Percentiles rank a stretch among this genome's conserved stretches.
These are phyloP conservation scores for Euura lappo DNA, from an alignment of 1,140 invertebrate species.

Conservation along the genomic window DNA sequence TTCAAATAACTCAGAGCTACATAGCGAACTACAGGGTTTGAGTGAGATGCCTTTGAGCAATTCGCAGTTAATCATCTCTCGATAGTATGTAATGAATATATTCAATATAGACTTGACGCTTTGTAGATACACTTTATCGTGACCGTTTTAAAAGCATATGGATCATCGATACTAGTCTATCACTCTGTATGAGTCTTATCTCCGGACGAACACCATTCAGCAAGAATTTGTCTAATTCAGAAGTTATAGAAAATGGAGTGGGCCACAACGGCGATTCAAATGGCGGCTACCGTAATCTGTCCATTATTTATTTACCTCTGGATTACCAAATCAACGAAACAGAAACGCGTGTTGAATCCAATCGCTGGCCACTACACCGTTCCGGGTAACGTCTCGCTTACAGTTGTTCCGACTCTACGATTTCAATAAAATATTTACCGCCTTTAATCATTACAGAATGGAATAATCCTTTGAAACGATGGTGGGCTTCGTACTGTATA, in stretches of 20 bases:
- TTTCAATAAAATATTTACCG: background rate
- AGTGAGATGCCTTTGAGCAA: no score
- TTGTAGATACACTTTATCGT: background rate
- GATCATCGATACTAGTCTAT: background rate
- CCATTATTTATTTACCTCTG: slow-evolving; percentile 6
- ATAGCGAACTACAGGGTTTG: no score
- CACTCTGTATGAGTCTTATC: background rate
- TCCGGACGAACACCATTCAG: background rate
- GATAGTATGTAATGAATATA: background rate
- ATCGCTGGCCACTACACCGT: background rate
- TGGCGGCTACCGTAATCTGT: background rate
- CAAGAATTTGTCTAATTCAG: background rate
- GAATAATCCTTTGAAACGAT: slow-evolving; percentile 53
- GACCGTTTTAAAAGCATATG: background rate
- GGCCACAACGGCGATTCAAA: background rate
- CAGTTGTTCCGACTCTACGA: background rate
- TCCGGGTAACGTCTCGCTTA: background rate
- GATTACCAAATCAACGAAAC: background rate
- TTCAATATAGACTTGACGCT: background rate
- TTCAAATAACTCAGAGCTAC: no score
- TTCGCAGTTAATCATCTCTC: background rate
- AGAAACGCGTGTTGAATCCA: background rate
- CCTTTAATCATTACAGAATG: slow-evolving; percentile 43
- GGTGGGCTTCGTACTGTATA: slow-evolving; percentile 46
- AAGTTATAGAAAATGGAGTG: slow-evolving; percentile 7